A percentile compares a stretch with the other conserved stretches of the same genome.
These are phyloP conservation scores for Lutraria rhynchaena DNA, from an alignment of 1,140 invertebrate species.

Conservation along the genomic window DNA sequence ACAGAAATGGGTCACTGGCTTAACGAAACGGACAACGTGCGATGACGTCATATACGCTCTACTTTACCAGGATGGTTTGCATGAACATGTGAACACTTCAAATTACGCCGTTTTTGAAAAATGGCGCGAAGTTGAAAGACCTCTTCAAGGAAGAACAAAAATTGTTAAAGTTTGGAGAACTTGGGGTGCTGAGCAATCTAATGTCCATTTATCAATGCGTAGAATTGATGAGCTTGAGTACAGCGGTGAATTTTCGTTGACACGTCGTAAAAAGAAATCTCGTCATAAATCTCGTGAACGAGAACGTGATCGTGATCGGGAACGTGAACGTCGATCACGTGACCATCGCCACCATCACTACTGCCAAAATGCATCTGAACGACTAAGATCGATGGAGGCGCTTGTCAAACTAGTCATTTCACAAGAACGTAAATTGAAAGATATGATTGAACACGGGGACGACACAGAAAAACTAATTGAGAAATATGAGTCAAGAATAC, in stretches of 20 bases:
- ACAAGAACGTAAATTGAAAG: slow-evolving; percentile 91
- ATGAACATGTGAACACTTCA: slow-evolving; percentile 75
- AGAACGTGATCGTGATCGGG: slow-evolving; percentile 65
- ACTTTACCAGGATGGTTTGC: slow-evolving; percentile 80
- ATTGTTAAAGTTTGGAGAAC: slow-evolving; percentile 89
- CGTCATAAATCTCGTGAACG: slow-evolving; percentile 68
- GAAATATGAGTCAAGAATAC: slow-evolving; percentile 89
- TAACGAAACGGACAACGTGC: slow-evolving; percentile 89
- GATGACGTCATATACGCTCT: slow-evolving; percentile 89
- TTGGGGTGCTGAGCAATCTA: slow-evolving; percentile 88
- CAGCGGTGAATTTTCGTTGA: slow-evolving; percentile 70
- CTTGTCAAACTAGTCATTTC: slow-evolving; percentile 89
- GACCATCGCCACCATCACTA: slow-evolving; percentile 30
- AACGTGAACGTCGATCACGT: slow-evolving; percentile 57
- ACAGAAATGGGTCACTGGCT: slow-evolving; percentile 90
- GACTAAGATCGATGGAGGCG: slow-evolving; percentile 83
- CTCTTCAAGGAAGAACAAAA: slow-evolving; percentile 86
- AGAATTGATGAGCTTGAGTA: slow-evolving; percentile 75
- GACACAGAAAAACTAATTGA: slow-evolving; percentile 91
- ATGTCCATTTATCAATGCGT: slow-evolving; percentile 85
- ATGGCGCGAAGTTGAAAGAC: slow-evolving; percentile 86
- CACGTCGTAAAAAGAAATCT: slow-evolving; percentile 66
- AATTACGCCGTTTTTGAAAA: slow-evolving; percentile 80
- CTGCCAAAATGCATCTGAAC: slow-evolving; percentile 57
- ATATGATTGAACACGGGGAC: slow-evolving; percentile 86